Percentiles rank a stretch among this genome's conserved stretches.
Conservation (phyloP, 2,797 vertebrate species). For the Kryptopterus vitreolus region DNA sequence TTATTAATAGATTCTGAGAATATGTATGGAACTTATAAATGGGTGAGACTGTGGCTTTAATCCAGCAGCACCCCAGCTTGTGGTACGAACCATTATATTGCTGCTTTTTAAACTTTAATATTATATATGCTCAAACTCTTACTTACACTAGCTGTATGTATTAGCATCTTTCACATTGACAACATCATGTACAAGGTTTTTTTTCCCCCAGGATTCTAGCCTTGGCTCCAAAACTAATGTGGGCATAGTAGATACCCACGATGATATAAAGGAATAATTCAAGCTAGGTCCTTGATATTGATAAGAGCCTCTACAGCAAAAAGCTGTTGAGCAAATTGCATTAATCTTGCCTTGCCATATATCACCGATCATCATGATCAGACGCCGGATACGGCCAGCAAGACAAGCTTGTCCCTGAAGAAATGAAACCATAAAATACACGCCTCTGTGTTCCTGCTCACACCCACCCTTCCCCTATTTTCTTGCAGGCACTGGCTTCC, state of each 20-base stretch:
- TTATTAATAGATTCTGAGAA: not conserved
- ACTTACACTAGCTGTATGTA: conserved; percentile 46
- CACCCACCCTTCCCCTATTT: not conserved
- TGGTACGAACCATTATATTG: conserved; percentile 24
- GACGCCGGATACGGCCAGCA: conserved; percentile 35
- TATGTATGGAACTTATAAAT: not conserved
- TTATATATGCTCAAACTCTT: conserved; percentile 33
- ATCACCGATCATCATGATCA: conserved; percentile 56
- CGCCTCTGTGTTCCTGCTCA: conserved; percentile 30
- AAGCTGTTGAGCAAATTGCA: conserved; percentile 57
- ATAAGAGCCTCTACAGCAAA: conserved; percentile 58
- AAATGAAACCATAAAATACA: conserved; percentile 58
- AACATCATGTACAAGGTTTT: conserved; percentile 49
- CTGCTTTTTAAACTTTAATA: conserved; percentile 23
- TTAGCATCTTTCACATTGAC: conserved; percentile 51
- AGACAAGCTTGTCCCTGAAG: conserved; percentile 48
- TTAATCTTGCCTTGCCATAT: conserved; percentile 55
- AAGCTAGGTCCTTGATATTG: conserved; percentile 59
- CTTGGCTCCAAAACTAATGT: conserved; percentile 52
- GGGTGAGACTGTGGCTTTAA: not conserved
- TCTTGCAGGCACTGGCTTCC: conserved; percentile 30
- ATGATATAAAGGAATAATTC: conserved; percentile 59
- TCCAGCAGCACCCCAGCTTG: conserved; percentile 40
- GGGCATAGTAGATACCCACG: conserved; percentile 47
- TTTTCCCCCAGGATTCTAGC: conserved; percentile 49